Percentiles rank a stretch among this genome's conserved stretches.
phyloP scores from a whole-genome alignment of 2,888 invertebrate genomes.

The Colletes collaris region DNA sequence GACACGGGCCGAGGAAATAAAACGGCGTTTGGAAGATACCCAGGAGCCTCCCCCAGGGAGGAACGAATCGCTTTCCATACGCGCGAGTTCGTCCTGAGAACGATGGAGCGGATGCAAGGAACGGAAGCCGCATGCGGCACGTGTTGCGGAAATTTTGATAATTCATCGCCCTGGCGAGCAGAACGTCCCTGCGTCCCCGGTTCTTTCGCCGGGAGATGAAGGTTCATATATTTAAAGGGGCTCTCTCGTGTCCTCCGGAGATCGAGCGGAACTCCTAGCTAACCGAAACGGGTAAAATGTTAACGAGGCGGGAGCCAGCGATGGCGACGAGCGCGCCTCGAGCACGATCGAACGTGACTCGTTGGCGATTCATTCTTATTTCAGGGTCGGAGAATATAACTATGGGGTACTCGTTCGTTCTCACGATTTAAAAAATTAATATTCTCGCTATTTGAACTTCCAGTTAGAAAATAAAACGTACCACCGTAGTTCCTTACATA shows the following conservation, averaged over 20 bases:
- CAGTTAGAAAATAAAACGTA: no score
- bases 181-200: background rate
- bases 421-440: no score
- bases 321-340: slow-evolving; percentile 9
- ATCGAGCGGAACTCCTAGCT: slow-evolving; percentile 24
- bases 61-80: slow-evolving; percentile 7
- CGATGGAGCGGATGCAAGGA: background rate
- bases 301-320: slow-evolving; percentile 47
- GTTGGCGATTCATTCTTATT: no score
- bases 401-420: no score
- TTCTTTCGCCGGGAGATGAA: slow-evolving; percentile 1
- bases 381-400: no score
- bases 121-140: slow-evolving; percentile 34
- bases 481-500: no score
- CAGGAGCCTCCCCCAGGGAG: background rate
- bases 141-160: slow-evolving; percentile 73
- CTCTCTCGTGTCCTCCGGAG: slow-evolving; percentile 39
- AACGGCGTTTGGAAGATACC: slow-evolving; percentile 4
- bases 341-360: background rate
- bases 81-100: background rate
- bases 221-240: slow-evolving; percentile 58
- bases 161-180: slow-evolving; percentile 60
- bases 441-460: no score
- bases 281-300: slow-evolving; percentile 50
- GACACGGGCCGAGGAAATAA: slow-evolving; percentile 20